Conservation (phyloP, 2,797 vertebrate species). For the Crocidura indochinensis region DNA sequence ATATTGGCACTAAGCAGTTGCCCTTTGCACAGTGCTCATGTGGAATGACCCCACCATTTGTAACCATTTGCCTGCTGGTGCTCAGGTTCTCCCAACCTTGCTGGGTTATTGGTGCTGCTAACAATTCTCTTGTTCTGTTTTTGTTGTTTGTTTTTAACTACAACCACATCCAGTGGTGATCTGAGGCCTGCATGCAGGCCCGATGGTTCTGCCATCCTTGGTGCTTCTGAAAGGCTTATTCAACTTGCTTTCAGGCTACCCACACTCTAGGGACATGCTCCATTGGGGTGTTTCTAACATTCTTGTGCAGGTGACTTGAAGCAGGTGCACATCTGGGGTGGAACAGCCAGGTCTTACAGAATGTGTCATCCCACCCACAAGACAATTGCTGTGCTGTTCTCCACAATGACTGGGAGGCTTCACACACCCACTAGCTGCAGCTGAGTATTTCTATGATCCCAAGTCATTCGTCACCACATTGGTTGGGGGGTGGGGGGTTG, state of each 20-base stretch:
- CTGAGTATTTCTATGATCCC: neutral
- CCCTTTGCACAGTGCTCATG: neutral
- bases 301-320: rapidly evolving
- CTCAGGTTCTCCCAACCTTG: neutral
- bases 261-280: too few relatives aligned
- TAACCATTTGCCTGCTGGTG: neutral
- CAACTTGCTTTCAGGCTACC: too few relatives aligned
- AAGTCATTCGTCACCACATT: neutral
- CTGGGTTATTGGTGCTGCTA: neutral
- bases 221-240: too few relatives aligned
- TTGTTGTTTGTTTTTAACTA: too few relatives aligned
- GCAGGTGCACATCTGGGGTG: neutral
- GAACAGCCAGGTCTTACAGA: rapidly evolving
- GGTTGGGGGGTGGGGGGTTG: rapidly evolving
- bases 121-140: neutral
- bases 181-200: too few relatives aligned
- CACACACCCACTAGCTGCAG: neutral
- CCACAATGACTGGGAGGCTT: too few relatives aligned
- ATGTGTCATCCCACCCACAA: neutral
- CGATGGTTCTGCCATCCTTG: too few relatives aligned
- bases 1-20: neutral
- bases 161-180: too few relatives aligned
- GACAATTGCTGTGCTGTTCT: neutral
- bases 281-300: too few relatives aligned
- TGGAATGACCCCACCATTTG: neutral